Evolutionary conservation across 2,888 invertebrate genomes (phyloP).

Genomic region (Pegoplata infirma): DNA sequence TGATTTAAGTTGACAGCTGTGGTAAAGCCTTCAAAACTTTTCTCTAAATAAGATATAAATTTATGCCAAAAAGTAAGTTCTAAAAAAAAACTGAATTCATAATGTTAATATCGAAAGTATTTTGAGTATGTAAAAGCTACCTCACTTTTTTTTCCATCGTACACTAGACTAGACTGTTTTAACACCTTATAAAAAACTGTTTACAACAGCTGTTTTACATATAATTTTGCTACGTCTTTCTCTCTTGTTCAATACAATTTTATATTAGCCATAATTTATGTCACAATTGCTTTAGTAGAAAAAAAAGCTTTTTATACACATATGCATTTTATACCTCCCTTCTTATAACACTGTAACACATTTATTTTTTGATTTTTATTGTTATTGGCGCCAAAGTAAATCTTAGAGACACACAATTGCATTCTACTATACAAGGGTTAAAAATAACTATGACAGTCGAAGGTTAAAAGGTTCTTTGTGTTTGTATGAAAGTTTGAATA

Average conservation of each 20-base stretch:
- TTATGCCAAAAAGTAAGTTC: slow-evolving; percentile 23
- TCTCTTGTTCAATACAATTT: too few relatives aligned
- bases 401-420: background rate
- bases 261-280: slow-evolving; percentile 22
- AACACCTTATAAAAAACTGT: background rate
- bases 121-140: too few relatives aligned
- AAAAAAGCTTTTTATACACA: background rate
- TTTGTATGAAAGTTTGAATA: background rate
- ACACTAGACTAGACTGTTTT: background rate
- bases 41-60: slow-evolving; percentile 49
- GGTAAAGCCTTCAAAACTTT: slow-evolving; percentile 44
- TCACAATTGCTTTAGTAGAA: slow-evolving; percentile 31
- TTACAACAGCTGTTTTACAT: background rate
- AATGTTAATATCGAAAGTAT: background rate
- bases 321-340: background rate
- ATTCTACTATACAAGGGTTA: slow-evolving; percentile 20
- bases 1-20: slow-evolving; percentile 47
- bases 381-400: slow-evolving; percentile 62
- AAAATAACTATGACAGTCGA: slow-evolving; percentile 70
- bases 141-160: background rate
- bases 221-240: too few relatives aligned
- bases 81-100: background rate
- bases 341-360: background rate
- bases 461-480: slow-evolving; percentile 64
- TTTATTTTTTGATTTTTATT: slow-evolving; percentile 47